phyloP scores from a whole-genome alignment of 2,888 invertebrate genomes.

The Frankliniella intonsa region DNA sequence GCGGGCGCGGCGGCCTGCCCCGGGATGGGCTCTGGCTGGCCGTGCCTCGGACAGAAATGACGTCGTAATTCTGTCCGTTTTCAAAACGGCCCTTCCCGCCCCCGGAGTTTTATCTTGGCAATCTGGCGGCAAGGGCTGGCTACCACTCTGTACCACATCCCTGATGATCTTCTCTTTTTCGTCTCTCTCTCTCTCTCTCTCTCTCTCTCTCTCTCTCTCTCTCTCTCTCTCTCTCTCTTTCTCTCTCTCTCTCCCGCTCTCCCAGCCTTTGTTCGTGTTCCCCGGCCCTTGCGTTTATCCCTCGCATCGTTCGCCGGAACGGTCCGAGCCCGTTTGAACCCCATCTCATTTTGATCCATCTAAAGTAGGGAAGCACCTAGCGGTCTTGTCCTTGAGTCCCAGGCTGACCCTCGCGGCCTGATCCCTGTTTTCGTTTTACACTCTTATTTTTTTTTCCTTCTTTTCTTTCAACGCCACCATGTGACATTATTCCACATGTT shows the following conservation, averaged over 20 bases:
- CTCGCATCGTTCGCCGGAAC: not conserved
- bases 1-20: not conserved
- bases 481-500: too few species aligned
- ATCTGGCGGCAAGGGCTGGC: not conserved
- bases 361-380: not conserved
- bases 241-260: not conserved
- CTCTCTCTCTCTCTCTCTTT: not conserved
- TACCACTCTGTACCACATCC: not conserved
- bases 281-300: not conserved
- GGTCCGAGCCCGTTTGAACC: slow-evolving; percentile 1
- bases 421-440: too few species aligned
- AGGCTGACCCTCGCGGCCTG: too few species aligned
- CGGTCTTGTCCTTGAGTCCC: slow-evolving; percentile 3
- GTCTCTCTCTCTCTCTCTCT: slow-evolving; percentile 6
- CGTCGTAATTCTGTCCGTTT: slow-evolving; percentile 20
- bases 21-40: not conserved
- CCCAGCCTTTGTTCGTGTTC: not conserved
- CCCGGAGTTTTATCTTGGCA: slow-evolving; percentile 22
- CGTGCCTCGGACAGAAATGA: slow-evolving; percentile 5
- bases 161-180: not conserved
- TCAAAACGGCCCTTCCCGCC: slow-evolving; percentile 10
- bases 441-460: too few species aligned
- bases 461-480: too few species aligned
- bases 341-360: slow-evolving; percentile 22
- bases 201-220: not conserved